Evolutionary conservation across 2,888 invertebrate genomes (phyloP).

Genomic region (Habrosyne pyritoides): DNA sequence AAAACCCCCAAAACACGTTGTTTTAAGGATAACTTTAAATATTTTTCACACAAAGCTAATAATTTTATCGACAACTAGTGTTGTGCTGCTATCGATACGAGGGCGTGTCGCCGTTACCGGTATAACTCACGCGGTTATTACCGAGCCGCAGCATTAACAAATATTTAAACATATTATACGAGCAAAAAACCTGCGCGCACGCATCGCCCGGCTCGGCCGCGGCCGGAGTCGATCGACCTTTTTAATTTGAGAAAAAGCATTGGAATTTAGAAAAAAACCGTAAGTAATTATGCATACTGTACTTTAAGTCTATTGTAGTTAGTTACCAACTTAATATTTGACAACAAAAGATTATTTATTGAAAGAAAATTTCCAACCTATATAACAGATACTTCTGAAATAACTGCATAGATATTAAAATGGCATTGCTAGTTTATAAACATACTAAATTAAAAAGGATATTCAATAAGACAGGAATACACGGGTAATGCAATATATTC

Average conservation of each 20-base stretch:
- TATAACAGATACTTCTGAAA: background rate
- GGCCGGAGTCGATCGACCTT: background rate
- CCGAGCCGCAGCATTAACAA: slow-evolving; percentile 62
- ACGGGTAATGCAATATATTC: background rate
- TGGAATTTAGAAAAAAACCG: background rate
- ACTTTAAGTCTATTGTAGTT: background rate
- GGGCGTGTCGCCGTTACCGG: slow-evolving; percentile 47
- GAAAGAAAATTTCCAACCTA: background rate
- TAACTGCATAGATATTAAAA: background rate
- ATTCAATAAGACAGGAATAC: background rate
- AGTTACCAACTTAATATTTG: too few relatives aligned
- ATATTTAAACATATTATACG: slow-evolving; percentile 68
- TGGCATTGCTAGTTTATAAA: background rate
- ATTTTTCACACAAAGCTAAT: background rate
- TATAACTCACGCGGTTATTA: slow-evolving; percentile 51
- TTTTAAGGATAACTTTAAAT: too few relatives aligned
- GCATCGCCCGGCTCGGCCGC: slow-evolving; percentile 26
- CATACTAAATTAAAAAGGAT: background rate
- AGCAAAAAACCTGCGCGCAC: slow-evolving; percentile 45
- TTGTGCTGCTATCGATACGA: slow-evolving; percentile 37
- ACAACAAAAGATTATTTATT: background rate
- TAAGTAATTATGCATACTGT: background rate
- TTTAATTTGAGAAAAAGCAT: background rate
- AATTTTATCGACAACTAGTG: slow-evolving; percentile 13
- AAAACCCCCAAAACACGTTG: too few relatives aligned